Percentiles rank a stretch among this genome's conserved stretches.
phyloP scores from a whole-genome alignment of 2,113 vertebrate genomes.

The Archilochus colubris region DNA sequence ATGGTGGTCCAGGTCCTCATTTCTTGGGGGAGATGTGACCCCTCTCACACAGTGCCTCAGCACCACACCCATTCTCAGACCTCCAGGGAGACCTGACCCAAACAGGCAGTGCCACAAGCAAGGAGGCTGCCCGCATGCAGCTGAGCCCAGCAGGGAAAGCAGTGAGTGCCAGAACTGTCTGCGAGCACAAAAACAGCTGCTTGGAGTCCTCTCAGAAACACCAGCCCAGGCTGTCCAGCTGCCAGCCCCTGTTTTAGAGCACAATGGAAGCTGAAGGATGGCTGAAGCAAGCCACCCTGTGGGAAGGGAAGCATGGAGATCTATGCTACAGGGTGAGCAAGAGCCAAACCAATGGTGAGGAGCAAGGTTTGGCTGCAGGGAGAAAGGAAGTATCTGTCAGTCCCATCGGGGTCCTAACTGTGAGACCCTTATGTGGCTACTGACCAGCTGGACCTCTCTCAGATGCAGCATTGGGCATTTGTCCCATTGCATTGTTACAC shows the following conservation, averaged over 20 bases:
- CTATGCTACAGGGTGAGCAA: neutral
- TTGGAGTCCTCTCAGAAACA: constrained; percentile 61
- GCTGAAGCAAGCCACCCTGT: neutral
- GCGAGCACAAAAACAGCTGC: constrained; percentile 61
- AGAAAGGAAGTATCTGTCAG: neutral
- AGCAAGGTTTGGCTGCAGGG: neutral
- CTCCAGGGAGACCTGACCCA: neutral
- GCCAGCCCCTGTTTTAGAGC: constrained; percentile 30
- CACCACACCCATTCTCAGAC: neutral
- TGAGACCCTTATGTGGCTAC: neutral
- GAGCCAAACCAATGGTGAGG: fast-evolving
- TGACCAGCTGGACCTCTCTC: neutral
- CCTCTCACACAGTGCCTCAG: neutral
- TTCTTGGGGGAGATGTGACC: neutral
- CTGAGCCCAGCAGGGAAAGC: constrained; percentile 36
- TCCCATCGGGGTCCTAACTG: fast-evolving
- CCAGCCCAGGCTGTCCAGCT: constrained; percentile 37
- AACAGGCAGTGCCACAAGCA: neutral
- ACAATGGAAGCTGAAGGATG: neutral
- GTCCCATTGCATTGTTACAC: neutral
- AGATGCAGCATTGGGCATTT: neutral
- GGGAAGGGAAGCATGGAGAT: neutral
- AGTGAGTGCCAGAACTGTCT: neutral
- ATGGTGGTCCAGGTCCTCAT: neutral
- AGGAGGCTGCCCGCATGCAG: neutral